These are phyloP conservation scores for Porphyrio hochstetteri DNA, from an alignment of 2,113 vertebrate species.

Conservation along the genomic window DNA sequence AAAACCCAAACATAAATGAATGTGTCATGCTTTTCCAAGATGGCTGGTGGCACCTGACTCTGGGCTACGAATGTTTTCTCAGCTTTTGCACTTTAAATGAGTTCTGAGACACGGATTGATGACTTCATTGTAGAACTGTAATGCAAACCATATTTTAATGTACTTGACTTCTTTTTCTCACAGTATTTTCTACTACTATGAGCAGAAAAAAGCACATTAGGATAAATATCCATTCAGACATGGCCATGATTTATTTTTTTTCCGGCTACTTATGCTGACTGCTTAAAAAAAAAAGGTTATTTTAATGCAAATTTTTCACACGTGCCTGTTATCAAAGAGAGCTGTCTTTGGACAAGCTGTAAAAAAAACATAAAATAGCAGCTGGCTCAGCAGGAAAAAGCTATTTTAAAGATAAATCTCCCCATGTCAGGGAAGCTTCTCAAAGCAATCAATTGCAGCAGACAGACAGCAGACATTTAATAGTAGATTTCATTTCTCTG, in stretches of 20 bases:
- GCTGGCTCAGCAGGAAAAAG: slow-evolving; percentile 45
- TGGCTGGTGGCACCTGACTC: slow-evolving; percentile 56
- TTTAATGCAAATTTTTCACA: slow-evolving; percentile 59
- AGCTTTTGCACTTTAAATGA: slow-evolving; percentile 62
- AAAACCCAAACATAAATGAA: slow-evolving; percentile 43
- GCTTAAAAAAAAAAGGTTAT: not conserved
- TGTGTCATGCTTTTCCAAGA: slow-evolving; percentile 54
- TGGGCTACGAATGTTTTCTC: slow-evolving; percentile 55
- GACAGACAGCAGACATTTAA: slow-evolving; percentile 30
- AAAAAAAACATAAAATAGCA: slow-evolving; percentile 51
- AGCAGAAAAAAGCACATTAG: slow-evolving; percentile 10
- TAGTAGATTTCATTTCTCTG: slow-evolving; percentile 20
- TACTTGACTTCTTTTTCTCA: slow-evolving; percentile 15
- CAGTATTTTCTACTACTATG: slow-evolving; percentile 15
- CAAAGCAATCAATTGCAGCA: slow-evolving; percentile 9
- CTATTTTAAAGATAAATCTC: slow-evolving; percentile 52
- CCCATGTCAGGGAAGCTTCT: not conserved
- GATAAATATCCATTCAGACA: slow-evolving; percentile 43
- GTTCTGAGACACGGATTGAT: slow-evolving; percentile 54
- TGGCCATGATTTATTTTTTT: not conserved
- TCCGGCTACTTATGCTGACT: slow-evolving; percentile 10
- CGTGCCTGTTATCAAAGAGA: slow-evolving; percentile 45
- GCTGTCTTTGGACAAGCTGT: slow-evolving; percentile 35
- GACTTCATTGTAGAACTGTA: slow-evolving; percentile 62
- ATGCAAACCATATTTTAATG: slow-evolving; percentile 63